phyloP scores from a whole-genome alignment of 2,888 invertebrate species.

The Tipula vernalis region DNA sequence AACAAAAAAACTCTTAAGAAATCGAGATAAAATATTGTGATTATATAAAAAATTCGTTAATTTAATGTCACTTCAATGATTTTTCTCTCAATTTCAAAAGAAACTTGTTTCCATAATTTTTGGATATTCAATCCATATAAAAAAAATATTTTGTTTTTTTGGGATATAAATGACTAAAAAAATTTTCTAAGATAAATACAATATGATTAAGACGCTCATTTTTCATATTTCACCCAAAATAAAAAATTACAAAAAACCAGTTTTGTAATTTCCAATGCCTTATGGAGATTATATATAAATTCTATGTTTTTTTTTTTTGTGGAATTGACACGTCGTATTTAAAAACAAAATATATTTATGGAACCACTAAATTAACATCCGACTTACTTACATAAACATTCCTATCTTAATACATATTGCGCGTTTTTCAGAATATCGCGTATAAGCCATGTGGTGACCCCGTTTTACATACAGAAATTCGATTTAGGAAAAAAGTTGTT shows the following conservation, averaged over 20 bases:
- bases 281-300: not conserved
- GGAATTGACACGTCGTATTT: not conserved
- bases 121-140: not conserved
- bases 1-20: not conserved
- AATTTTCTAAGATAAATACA: not conserved
- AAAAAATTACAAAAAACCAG: not conserved
- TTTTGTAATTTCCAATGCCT: not conserved
- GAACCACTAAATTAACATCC: not conserved
- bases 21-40: not conserved
- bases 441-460: not conserved
- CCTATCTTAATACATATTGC: not conserved
- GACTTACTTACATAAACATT: not conserved
- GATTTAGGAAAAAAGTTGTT: too few species aligned
- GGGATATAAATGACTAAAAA: not conserved
- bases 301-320: too few species aligned
- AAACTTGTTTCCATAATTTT: not conserved
- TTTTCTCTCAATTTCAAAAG: not conserved
- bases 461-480: not conserved
- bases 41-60: not conserved
- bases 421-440: not conserved
- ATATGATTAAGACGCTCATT: not conserved
- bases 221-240: not conserved
- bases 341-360: not conserved
- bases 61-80: not conserved
- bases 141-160: not conserved